A percentile compares a stretch with the other conserved stretches of the same genome.
Evolutionary conservation across 2,113 vertebrate genomes (phyloP).

Genomic region (Platichthys flesus): DNA sequence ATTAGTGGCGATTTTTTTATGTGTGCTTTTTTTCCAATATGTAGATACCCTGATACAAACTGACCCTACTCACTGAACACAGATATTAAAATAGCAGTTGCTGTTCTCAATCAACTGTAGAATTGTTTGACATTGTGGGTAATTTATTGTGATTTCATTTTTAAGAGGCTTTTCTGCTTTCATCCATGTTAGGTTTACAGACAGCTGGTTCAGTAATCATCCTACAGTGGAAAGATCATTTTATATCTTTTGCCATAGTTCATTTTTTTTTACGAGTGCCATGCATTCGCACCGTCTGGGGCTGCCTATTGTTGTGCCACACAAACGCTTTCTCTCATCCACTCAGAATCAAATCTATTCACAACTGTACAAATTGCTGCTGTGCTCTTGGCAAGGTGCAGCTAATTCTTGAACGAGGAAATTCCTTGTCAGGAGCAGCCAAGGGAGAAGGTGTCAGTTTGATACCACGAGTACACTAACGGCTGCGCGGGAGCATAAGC

Average conservation of each 20-base stretch:
- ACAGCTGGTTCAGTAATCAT: too few species aligned
- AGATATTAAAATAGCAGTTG: conserved; percentile 68
- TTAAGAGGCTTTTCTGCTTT: conserved; percentile 48
- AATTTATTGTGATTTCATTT: conserved; percentile 63
- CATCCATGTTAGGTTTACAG: conserved; percentile 19
- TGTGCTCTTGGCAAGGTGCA: conserved; percentile 62
- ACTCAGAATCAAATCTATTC: conserved; percentile 72
- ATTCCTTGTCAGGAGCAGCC: conserved; percentile 81
- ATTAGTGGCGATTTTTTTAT: conserved; percentile 20
- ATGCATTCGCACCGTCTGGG: conserved; percentile 24
- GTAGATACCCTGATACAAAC: conserved; percentile 67
- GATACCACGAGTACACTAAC: conserved; percentile 74
- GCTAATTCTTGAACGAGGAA: conserved; percentile 76
- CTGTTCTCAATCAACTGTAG: conserved; percentile 62
- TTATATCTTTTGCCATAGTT: conserved; percentile 26
- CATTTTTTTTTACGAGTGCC: conserved; percentile 4
- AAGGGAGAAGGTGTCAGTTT: conserved; percentile 80
- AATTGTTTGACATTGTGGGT: conserved; percentile 72
- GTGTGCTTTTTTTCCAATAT: conserved; percentile 52
- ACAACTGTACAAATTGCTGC: conserved; percentile 76
- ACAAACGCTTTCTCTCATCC: conserved; percentile 61
- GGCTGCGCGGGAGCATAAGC: conserved; percentile 77
- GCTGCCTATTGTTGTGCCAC: conserved; percentile 41
- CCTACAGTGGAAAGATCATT: conserved; percentile 1
- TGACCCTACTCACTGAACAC: conserved; percentile 54